Conservation (phyloP, 2,797 vertebrate species). For the Pangasius krempfi region DNA sequence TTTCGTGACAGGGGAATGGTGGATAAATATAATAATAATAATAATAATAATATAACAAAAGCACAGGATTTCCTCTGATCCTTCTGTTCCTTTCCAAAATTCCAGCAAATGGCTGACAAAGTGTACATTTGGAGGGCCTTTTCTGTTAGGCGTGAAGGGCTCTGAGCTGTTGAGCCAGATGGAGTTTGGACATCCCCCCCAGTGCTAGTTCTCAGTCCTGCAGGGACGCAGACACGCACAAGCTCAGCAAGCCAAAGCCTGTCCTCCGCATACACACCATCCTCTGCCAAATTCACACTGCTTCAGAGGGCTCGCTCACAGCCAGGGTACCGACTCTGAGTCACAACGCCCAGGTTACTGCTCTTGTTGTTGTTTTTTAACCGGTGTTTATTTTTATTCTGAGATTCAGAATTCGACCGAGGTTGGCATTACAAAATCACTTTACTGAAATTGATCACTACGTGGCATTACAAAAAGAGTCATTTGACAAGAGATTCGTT, state of each 20-base stretch:
- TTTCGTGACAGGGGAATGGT: background rate
- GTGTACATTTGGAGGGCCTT: constrained; percentile 43
- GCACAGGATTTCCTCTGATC: background rate
- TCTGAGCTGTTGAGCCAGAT: constrained; percentile 55
- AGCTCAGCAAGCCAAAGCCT: constrained; percentile 60
- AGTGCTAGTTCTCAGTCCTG: constrained; percentile 60
- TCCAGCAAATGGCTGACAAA: constrained; percentile 15
- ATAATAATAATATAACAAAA: background rate
- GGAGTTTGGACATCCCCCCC: constrained; percentile 60
- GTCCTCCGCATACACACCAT: constrained; percentile 58
- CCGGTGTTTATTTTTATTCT: constrained; percentile 39
- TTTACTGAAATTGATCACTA: background rate
- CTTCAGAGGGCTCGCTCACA: constrained; percentile 68
- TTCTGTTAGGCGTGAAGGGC: constrained; percentile 47
- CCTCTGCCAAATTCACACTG: constrained; percentile 70
- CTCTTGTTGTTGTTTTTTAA: constrained; percentile 50
- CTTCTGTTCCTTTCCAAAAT: background rate
- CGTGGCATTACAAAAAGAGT: background rate
- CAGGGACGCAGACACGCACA: constrained; percentile 57
- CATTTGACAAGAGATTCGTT: background rate
- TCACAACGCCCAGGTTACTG: constrained; percentile 61
- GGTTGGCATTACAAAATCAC: background rate
- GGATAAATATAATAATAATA: background rate
- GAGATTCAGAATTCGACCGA: background rate
- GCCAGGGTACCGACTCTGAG: constrained; percentile 68